A percentile compares a stretch with the other conserved stretches of the same genome.
These are phyloP conservation scores for Zapornia atra DNA, from an alignment of 2,113 vertebrate species.

Conservation along the genomic window DNA sequence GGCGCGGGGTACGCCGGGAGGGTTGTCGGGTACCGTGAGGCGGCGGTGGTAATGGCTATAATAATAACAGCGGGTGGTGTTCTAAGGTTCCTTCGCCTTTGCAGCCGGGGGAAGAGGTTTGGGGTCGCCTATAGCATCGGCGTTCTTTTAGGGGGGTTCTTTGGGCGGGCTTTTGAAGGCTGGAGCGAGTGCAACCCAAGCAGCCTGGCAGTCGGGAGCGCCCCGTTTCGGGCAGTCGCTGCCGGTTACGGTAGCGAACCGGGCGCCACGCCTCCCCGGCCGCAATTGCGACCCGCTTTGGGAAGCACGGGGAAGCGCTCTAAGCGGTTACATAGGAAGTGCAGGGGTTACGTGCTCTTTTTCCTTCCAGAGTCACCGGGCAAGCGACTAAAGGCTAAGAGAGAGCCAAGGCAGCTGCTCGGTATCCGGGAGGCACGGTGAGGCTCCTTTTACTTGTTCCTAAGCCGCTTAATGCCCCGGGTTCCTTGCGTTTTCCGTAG, in stretches of 20 bases:
- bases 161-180: no score
- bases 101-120: no score
- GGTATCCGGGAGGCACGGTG: no score
- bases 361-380: not conserved
- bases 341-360: not conserved
- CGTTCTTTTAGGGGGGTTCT: no score
- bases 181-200: not conserved
- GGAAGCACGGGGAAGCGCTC: not conserved
- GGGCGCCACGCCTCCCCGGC: fast-evolving
- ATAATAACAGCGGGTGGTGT: no score
- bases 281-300: no score
- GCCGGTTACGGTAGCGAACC: fast-evolving
- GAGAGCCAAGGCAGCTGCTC: no score
- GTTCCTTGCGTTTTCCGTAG: not conserved
- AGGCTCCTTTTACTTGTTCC: not conserved
- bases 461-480: fast-evolving
- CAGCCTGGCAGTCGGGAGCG: not conserved
- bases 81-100: no score
- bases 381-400: not conserved
- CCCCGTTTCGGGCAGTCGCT: fast-evolving
- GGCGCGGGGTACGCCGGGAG: not conserved
- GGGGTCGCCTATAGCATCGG: no score
- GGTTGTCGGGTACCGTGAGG: no score
- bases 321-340: not conserved
- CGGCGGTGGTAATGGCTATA: no score